These are phyloP conservation scores for Leptothorax acervorum DNA, from an alignment of 2,888 invertebrate genomes.

Conservation along the genomic window DNA sequence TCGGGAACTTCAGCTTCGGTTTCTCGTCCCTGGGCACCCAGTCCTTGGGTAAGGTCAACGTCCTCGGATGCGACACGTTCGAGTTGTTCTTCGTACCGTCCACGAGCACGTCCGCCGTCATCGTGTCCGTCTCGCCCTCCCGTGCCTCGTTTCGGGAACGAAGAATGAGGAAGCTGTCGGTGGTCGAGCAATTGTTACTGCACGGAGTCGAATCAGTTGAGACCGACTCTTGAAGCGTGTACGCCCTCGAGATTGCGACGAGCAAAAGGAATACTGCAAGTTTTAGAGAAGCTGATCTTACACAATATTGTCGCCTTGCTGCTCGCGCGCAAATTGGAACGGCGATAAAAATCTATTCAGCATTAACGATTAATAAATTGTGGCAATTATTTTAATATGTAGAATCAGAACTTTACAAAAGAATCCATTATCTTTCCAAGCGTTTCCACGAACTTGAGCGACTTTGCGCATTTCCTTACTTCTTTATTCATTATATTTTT, in stretches of 20 bases:
- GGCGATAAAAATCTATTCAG: background rate
- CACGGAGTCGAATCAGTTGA: slow-evolving; percentile 60
- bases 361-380: background rate
- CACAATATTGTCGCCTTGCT: background rate
- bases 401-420: background rate
- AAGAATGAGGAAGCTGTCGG: slow-evolving; percentile 74
- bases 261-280: slow-evolving; percentile 66
- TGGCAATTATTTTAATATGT: background rate
- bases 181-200: slow-evolving; percentile 73
- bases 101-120: slow-evolving; percentile 53
- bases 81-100: slow-evolving; percentile 59
- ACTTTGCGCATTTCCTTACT: background rate
- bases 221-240: slow-evolving; percentile 52
- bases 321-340: background rate
- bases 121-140: slow-evolving; percentile 42
- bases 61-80: slow-evolving; percentile 80
- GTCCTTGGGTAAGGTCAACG: slow-evolving; percentile 73
- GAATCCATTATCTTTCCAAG: background rate
- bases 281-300: slow-evolving; percentile 26
- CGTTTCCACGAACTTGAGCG: background rate
- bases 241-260: slow-evolving; percentile 54
- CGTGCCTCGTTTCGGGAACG: slow-evolving; percentile 67
- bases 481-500: slow-evolving; percentile 19
- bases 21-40: slow-evolving; percentile 70
- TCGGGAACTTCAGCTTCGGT: slow-evolving; percentile 80